Evolutionary conservation across 2,888 invertebrate species (phyloP), one percentile per base, ranked within the genome.

Genomic region (Drosophila meridionalis): DNA sequence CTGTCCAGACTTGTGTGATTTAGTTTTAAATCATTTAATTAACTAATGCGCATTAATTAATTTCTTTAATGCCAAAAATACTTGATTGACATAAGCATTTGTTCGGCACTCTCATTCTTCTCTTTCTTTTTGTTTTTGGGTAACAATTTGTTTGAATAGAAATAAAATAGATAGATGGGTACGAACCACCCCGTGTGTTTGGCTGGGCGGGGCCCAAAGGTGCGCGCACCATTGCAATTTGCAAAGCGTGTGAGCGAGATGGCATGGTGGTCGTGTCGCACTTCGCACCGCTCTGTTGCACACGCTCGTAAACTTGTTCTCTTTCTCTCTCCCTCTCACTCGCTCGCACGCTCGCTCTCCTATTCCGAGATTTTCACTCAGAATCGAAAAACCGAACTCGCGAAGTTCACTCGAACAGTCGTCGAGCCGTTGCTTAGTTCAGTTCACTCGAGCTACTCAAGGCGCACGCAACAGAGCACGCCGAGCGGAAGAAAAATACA

Each of bases 401-500:
- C 14, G 32, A 26, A 38, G 76, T 66, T 38, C 62, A 60, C 66
- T 69, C 79, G 65, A 61, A 36, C 48, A n/a, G 53, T 36, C 32
- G 45, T 38, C 70, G 52, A 70, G 67, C 72, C 60, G 55, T 14
- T 26, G 58, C 55, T 50, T 20, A 34, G 14, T 59, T 89, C 76
- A 92, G 90, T 90, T 77, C 81, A 76, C 72, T 75, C 83, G 86
- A 90, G 90, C 71, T 69, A 80, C 83, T 92, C 85, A 78, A 83
- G 80, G 82, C 83, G 92, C 52, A 48, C 73, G 72, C 75, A 76
- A 78, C 82, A 55, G 52, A 12, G 28, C 36, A 36, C 57, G 57
- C 64, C 47, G 50, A 50, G 32, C 60, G 60, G 40, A 32, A 26
- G 20, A 34, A 58, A 28, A 11, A 34, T 36, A 52, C 26, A 34